phyloP scores from a whole-genome alignment of 1,140 invertebrate genomes.

The Ladona fulva region DNA sequence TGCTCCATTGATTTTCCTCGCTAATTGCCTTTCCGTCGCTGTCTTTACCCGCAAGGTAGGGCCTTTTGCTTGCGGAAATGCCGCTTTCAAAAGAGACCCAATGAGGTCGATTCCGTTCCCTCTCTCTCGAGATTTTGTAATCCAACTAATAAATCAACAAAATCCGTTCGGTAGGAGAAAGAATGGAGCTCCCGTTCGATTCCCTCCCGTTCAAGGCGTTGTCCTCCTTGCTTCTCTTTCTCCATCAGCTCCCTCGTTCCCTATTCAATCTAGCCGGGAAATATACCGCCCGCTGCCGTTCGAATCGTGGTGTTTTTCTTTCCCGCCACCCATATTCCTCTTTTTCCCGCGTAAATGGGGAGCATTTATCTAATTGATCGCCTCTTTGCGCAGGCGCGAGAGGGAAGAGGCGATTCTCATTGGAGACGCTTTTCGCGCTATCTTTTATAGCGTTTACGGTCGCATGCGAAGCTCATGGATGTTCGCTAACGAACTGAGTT shows the following conservation, averaged over 20 bases:
- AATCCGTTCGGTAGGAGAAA: neutral
- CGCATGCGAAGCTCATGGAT: neutral
- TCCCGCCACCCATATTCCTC: neutral
- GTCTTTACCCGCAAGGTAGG: slow-evolving; percentile 2
- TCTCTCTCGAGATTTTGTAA: neutral
- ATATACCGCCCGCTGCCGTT: neutral
- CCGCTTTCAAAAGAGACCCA: slow-evolving; percentile 3
- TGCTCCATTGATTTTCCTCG: slow-evolving; percentile 8
- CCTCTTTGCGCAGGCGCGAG: neutral
- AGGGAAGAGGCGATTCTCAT: neutral
- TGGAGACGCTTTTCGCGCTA: neutral
- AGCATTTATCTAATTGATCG: slow-evolving; percentile 1
- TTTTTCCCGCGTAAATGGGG: neutral
- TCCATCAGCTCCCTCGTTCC: neutral
- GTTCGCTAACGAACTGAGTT: neutral
- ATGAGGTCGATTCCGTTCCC: neutral
- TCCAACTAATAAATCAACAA: neutral
- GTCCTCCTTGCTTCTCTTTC: neutral
- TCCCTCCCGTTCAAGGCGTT: too few relatives aligned
- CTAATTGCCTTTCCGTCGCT: slow-evolving; percentile 3
- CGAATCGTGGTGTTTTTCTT: neutral
- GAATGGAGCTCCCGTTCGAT: neutral
- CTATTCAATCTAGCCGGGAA: neutral
- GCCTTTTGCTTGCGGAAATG: neutral
- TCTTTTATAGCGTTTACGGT: neutral